Conservation (phyloP, 1,140 invertebrate genomes). For the Antheraea pernyi region DNA sequence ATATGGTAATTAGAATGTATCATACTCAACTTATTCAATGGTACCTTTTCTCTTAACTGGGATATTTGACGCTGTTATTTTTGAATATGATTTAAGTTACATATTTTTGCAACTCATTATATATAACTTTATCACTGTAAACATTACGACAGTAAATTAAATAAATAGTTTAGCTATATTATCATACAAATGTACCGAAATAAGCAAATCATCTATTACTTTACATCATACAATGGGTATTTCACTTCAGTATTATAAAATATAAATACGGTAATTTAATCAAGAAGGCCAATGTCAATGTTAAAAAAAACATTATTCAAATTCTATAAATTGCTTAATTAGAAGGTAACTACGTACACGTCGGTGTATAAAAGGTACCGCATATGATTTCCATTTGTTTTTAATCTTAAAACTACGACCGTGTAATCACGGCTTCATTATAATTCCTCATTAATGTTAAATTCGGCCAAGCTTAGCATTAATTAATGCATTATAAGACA, state of each 20-base stretch:
- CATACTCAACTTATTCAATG: no score
- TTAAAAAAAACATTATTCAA: slow-evolving; percentile 6
- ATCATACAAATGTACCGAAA: neutral
- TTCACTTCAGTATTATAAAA: neutral
- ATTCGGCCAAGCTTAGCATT: slow-evolving; percentile 44
- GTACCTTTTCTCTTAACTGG: no score
- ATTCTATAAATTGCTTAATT: slow-evolving; percentile 6
- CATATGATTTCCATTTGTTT: slow-evolving; percentile 38
- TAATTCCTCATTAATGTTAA: slow-evolving; percentile 58
- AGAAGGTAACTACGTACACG: slow-evolving; percentile 10
- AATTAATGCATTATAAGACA: slow-evolving; percentile 55
- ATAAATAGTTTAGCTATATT: neutral
- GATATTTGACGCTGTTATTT: no score
- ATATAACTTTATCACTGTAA: no score
- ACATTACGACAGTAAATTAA: no score
- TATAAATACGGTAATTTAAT: neutral
- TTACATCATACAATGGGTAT: neutral
- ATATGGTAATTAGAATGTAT: no score
- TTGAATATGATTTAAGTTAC: no score
- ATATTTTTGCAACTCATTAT: neutral
- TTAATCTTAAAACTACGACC: slow-evolving; percentile 41
- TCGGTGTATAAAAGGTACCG: slow-evolving; percentile 27
- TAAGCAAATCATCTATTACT: slow-evolving; percentile 3
- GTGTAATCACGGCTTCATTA: slow-evolving; percentile 54
- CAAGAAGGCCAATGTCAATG: neutral